These are phyloP conservation scores for Spizella passerina DNA, from an alignment of 2,797 vertebrate species.

Conservation along the genomic window DNA sequence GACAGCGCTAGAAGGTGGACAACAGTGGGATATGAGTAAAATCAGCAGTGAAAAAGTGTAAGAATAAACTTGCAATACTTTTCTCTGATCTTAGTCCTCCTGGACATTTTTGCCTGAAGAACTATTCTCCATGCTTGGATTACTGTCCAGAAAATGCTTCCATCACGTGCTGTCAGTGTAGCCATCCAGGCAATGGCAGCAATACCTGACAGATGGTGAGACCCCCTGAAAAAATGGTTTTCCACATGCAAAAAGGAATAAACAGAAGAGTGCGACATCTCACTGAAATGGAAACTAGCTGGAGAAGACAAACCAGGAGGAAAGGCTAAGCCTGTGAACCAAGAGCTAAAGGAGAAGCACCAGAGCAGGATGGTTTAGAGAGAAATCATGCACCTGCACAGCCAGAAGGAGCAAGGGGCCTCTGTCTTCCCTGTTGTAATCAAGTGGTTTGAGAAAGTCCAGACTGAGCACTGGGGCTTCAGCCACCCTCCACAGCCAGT, in stretches of 20 bases:
- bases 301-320: background rate
- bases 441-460: background rate
- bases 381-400: background rate
- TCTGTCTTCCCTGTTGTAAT: fast-evolving
- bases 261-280: background rate
- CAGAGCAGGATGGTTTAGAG: background rate
- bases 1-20: background rate
- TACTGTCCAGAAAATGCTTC: background rate
- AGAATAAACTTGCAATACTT: background rate
- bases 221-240: background rate
- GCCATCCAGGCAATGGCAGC: background rate
- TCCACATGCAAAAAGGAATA: background rate
- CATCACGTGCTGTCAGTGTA: fast-evolving
- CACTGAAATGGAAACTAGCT: background rate
- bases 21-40: background rate
- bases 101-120: background rate
- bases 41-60: background rate
- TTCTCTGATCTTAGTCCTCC: background rate
- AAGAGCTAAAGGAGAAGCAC: background rate
- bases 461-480: background rate
- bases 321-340: background rate
- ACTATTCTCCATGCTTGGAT: background rate
- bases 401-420: fast-evolving
- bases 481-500: background rate
- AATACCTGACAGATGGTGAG: background rate